Conservation (phyloP, 2,888 invertebrate species). For the Hedychridium roseum region DNA sequence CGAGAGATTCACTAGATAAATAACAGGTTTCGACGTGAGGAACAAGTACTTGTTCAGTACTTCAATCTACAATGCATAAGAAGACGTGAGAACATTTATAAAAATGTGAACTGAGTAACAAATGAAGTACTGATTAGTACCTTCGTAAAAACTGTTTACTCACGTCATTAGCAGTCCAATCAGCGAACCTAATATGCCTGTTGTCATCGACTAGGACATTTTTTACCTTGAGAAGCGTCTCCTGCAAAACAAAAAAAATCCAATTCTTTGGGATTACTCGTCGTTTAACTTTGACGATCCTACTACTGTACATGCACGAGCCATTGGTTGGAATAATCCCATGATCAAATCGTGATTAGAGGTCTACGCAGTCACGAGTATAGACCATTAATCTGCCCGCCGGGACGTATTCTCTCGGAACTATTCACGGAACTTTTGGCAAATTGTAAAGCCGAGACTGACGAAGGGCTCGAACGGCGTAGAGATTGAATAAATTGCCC, state of each 20-base stretch:
- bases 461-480: conserved; percentile 30
- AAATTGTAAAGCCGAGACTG: conserved; percentile 52
- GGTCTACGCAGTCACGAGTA: too few relatives aligned
- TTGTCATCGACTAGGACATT: conserved; percentile 85
- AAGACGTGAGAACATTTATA: too few relatives aligned
- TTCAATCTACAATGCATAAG: conserved; percentile 90
- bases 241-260: conserved; percentile 78
- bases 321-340: conserved; percentile 27
- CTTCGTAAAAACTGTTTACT: too few relatives aligned
- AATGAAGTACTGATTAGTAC: too few relatives aligned
- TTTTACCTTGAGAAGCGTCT: conserved; percentile 86
- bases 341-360: conserved; percentile 33
- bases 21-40: conserved; percentile 95
- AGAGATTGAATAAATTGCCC: conserved; percentile 46
- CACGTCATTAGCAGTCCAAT: conserved; percentile 94
- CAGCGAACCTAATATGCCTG: conserved; percentile 90
- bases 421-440: conserved; percentile 34
- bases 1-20: conserved; percentile 96
- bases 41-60: conserved; percentile 95
- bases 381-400: too few relatives aligned
- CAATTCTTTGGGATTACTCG: too few relatives aligned
- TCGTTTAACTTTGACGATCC: too few relatives aligned
- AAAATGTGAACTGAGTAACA: too few relatives aligned
- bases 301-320: conserved; percentile 9
- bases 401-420: not conserved